Evolutionary conservation across 2,113 vertebrate species (phyloP), one percentile per base, ranked within the genome.

Genomic region (Vimba vimba): DNA sequence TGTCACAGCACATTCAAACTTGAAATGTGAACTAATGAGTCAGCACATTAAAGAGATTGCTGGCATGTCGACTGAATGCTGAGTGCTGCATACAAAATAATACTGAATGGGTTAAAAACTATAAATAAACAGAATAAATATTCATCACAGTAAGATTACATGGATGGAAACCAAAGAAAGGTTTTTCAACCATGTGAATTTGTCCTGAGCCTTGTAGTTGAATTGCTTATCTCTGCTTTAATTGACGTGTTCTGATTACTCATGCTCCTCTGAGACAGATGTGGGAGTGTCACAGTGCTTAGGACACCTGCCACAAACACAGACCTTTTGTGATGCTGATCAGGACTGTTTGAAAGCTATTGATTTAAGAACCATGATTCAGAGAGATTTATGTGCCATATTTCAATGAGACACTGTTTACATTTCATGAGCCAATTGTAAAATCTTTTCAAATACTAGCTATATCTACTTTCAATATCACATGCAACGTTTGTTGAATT

Each of bases 291-390:
- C 66, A 39, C 47, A 45, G n/a, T 47, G 23, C 85, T 74, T 36
- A 55, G 69, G 62, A 39, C 60, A 78, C 84, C 73, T 57, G 83
- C 50, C 87, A 77, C 69, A 75, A 62, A 73, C 11, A 4, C 12
- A 55, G 30, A 13, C 13, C 69, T 80, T 85, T 85, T 82, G 55
- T 85, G 55, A 87, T 76, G 86, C 77, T 82, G 83, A 85, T 84
- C 43, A 59, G 15, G 50, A 27, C 81, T 36, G n/a, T 79, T 87
- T 84, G 27, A 69, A 83, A n/a, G 62, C 43, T 23, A 87, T 83
- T 77, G 86, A 78, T 71, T 60, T 68, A 25, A 25, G 50, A 23
- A 43, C 8, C 43, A 43, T 43, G 43, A 43, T 43, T 9, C 43
- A 10, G 43, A 43, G 43, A 43, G 43, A 43, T 43, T 10, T 43